phyloP scores from a whole-genome alignment of 2,113 vertebrate genomes.

The Scomber japonicus region DNA sequence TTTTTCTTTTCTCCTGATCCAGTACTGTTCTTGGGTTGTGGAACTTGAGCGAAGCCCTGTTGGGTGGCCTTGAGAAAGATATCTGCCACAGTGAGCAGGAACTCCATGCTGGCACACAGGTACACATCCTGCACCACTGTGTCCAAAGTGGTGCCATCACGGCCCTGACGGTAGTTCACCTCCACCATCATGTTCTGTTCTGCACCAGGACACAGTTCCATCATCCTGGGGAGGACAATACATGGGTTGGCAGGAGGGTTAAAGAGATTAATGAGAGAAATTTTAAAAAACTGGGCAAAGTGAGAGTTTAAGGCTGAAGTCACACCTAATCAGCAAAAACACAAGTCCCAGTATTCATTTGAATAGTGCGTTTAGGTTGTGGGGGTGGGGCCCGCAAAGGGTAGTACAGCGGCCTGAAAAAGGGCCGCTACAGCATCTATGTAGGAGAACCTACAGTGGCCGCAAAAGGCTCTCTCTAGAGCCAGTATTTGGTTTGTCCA shows the following conservation, averaged over 20 bases:
- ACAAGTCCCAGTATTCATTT: too few relatives aligned
- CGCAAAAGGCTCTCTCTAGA: too few relatives aligned
- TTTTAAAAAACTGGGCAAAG: neutral
- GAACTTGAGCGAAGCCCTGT: constrained; percentile 84
- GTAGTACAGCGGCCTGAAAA: too few relatives aligned
- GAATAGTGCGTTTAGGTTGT: too few relatives aligned
- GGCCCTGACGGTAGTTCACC: constrained; percentile 89
- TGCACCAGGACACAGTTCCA: constrained; percentile 91
- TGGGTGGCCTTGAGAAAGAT: constrained; percentile 92
- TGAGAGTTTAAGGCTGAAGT: neutral
- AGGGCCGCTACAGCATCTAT: too few relatives aligned
- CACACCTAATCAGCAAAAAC: neutral
- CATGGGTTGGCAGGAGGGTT: neutral
- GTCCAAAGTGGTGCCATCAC: constrained; percentile 88
- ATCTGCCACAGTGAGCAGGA: constrained; percentile 92
- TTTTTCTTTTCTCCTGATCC: constrained; percentile 69
- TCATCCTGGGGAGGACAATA: constrained; percentile 86
- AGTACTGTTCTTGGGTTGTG: constrained; percentile 82
- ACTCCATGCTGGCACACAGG: constrained; percentile 97
- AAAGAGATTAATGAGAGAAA: neutral
- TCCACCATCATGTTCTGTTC: constrained; percentile 95
- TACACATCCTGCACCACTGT: constrained; percentile 92
- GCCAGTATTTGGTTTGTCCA: too few relatives aligned
- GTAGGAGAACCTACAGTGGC: too few relatives aligned
- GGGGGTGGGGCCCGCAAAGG: too few relatives aligned